Evolutionary conservation across 2,113 vertebrate genomes (phyloP).

Genomic region (Carassius gibelio): DNA sequence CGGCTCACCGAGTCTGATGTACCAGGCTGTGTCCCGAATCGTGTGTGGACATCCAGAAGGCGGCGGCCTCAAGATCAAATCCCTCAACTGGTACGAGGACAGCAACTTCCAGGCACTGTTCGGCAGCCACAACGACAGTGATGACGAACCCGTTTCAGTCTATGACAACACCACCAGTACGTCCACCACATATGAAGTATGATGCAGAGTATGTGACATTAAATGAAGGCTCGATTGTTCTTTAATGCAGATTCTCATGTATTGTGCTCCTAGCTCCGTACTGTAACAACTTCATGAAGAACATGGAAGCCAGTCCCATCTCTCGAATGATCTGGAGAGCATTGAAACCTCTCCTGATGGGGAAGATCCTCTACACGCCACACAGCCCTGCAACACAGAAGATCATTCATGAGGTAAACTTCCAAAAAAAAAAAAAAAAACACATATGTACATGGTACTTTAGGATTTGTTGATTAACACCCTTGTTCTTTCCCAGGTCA

Average conservation of each 20-base stretch:
- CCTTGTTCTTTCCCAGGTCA: conserved; percentile 78
- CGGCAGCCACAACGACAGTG: conserved; percentile 80
- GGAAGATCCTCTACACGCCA: conserved; percentile 95
- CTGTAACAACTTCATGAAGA: conserved; percentile 92
- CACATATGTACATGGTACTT: too few relatives aligned
- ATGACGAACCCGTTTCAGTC: conserved; percentile 78
- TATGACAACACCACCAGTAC: conserved; percentile 79
- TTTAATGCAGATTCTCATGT: too few relatives aligned
- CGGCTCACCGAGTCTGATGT: conserved; percentile 86
- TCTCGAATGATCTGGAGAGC: conserved; percentile 96
- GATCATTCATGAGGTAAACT: conserved; percentile 89
- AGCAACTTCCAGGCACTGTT: conserved; percentile 97
- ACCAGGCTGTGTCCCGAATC: conserved; percentile 93
- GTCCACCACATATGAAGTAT: background rate
- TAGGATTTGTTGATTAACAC: too few relatives aligned
- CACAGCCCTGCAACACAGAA: conserved; percentile 84
- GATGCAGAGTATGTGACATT: too few relatives aligned
- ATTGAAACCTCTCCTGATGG: conserved; percentile 91
- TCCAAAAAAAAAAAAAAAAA: too few relatives aligned
- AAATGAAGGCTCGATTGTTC: too few relatives aligned
- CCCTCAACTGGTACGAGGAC: conserved; percentile 99
- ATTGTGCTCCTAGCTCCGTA: conserved; percentile 80
- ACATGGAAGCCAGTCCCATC: conserved; percentile 90
- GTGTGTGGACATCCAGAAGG: conserved; percentile 95
- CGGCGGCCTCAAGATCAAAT: conserved; percentile 96